Base-by-base conservation (phyloP, 2,888 invertebrate genomes). In the Cybosia mesomella region DNA sequence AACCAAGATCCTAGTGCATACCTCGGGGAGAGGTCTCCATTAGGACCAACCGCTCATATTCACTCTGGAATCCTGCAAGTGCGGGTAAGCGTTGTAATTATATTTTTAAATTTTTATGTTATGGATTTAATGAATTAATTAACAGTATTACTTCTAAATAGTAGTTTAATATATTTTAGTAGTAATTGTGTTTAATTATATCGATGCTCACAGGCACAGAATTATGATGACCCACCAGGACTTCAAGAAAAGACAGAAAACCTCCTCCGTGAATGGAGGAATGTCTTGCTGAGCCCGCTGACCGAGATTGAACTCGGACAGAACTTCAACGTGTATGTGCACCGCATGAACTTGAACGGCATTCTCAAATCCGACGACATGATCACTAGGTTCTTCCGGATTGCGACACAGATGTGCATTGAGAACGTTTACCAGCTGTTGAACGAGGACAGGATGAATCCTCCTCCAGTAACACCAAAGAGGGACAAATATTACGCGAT, bases 331-430 rank as follows among this genome's bases (percentile, higher is more conserved):
- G 94, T 98, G 78, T 99, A 99, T 91, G 98, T 99, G 5, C 98
- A 98, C 85, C 98, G 99, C 91, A 98, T 99, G 99, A 99, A 99
- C 89, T 96, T 98, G 90, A 84, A 92, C 58, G 94, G 99, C 7
- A 98, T 99, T 71, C 95, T 99, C 65, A 99, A 99, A 91, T 99
- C 99, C 0, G 99, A 99, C 87, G 99, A 99, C 87, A 96, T 99
- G 85, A 99, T 99, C 74, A 98, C 99, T 0, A 95, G 99, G 69
- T 99, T 99, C 95, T 99, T 99, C 96, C 97, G 99, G 58, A 96
- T 99, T 72, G 98, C 99, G 67, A 98, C 99, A 0, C 99, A 99
- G 90, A 97, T 99, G 96, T 99, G 99, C 91, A 98, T 99, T 2
- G 99, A 99, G 89, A 96, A 98, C 69, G 98, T 99, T 53, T 99